These are phyloP conservation scores for Aporophyla nigra DNA, from an alignment of 2,888 invertebrate genomes.

Conservation along the genomic window DNA sequence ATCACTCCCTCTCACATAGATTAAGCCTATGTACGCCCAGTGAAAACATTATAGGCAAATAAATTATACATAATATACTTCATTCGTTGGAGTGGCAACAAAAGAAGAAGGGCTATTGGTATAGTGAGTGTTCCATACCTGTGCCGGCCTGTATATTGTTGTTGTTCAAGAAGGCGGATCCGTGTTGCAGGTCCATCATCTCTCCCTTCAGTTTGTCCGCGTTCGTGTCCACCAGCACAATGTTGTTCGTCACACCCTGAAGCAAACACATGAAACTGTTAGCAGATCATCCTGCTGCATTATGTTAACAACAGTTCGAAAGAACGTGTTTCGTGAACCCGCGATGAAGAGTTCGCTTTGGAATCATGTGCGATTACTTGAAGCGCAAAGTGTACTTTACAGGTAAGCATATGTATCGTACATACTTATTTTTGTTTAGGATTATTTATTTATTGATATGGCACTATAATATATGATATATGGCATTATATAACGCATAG, in stretches of 20 bases:
- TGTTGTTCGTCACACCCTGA: constrained; percentile 94
- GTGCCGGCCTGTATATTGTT: constrained; percentile 94
- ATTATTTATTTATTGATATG: too few relatives aligned
- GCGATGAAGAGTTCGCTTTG: not conserved
- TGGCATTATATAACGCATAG: not conserved
- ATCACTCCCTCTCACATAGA: not conserved
- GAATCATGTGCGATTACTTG: not conserved
- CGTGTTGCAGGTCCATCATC: constrained; percentile 97
- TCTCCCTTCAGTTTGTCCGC: constrained; percentile 96
- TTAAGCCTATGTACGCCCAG: not conserved
- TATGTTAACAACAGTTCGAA: not conserved
- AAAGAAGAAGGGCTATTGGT: not conserved
- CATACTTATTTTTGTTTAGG: too few relatives aligned
- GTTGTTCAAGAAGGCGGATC: constrained; percentile 95
- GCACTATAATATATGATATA: too few relatives aligned
- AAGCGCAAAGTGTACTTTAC: not conserved
- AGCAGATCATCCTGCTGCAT: not conserved
- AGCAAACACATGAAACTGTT: constrained; percentile 30
- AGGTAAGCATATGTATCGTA: too few relatives aligned
- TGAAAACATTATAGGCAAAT: not conserved
- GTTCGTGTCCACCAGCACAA: constrained; percentile 95
- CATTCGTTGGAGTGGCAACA: not conserved
- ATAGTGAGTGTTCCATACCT: constrained; percentile 68
- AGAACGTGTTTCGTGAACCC: not conserved
- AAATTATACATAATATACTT: not conserved